Conservation (phyloP, 2,797 vertebrate species). For the Chelon labrosus region DNA sequence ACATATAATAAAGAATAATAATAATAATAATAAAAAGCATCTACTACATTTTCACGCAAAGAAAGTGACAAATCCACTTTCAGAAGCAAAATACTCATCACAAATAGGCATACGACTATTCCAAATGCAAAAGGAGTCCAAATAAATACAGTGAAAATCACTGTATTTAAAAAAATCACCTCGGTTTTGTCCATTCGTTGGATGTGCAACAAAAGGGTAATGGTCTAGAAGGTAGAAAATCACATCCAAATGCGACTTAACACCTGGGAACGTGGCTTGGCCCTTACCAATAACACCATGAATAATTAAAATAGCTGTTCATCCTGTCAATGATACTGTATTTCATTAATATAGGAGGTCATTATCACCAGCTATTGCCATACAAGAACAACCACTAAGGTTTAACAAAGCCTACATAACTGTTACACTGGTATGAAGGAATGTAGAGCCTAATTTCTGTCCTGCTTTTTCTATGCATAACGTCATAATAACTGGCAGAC, state of each 20-base stretch:
- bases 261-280: constrained; percentile 29
- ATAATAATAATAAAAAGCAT: neutral
- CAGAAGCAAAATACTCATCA: neutral
- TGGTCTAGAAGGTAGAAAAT: constrained; percentile 25
- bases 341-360: constrained; percentile 58
- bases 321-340: constrained; percentile 57
- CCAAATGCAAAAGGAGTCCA: neutral
- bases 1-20: constrained; percentile 4
- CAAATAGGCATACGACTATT: neutral
- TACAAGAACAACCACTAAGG: constrained; percentile 1
- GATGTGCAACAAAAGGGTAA: constrained; percentile 7
- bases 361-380: constrained; percentile 20
- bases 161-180: too few species aligned
- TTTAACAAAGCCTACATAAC: neutral
- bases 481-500: neutral
- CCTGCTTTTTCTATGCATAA: neutral
- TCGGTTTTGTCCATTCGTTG: too few species aligned
- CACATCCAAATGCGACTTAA: constrained; percentile 50
- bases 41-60: too few species aligned
- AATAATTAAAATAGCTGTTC: constrained; percentile 69
- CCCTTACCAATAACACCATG: constrained; percentile 57
- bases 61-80: too few species aligned
- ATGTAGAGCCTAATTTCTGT: neutral
- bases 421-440: too few species aligned
- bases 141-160: too few species aligned